Evolutionary conservation across 2,797 vertebrate genomes (phyloP).

Genomic region (Cheirogaleus major): DNA sequence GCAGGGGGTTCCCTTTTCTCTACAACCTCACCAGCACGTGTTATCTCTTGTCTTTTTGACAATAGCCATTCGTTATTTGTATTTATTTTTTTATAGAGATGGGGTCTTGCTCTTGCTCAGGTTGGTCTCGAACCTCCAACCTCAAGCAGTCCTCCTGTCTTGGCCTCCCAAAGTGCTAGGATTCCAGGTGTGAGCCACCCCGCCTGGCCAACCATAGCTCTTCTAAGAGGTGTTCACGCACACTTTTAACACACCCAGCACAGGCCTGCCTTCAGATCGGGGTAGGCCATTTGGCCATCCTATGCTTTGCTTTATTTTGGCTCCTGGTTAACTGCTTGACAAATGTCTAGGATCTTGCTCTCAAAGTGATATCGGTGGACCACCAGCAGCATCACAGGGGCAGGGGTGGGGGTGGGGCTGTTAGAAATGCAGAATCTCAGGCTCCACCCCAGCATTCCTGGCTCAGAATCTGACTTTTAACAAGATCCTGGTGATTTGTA

Average conservation of each 20-base stretch:
- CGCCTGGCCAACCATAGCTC: no score
- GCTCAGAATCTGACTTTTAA: background rate
- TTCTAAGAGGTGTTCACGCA: no score
- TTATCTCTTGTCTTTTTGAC: background rate
- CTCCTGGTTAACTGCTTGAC: background rate
- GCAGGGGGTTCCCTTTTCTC: background rate
- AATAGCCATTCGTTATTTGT: background rate
- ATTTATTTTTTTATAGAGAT: no score
- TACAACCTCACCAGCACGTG: background rate
- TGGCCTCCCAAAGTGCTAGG: no score
- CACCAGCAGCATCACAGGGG: background rate
- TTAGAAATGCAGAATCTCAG: background rate
- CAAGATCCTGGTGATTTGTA: background rate
- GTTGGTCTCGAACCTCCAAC: no score
- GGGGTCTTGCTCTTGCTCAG: no score
- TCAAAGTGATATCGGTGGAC: background rate
- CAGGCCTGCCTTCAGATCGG: background rate
- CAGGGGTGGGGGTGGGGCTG: rapidly evolving
- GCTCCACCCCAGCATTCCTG: background rate
- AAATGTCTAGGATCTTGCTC: background rate
- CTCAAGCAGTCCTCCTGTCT: no score
- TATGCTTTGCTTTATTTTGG: background rate
- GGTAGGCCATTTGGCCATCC: background rate
- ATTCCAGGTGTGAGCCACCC: no score
- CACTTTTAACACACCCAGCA: background rate